These are phyloP conservation scores for Silurus glanis DNA, from an alignment of 2,113 vertebrate species.

Conservation along the genomic window DNA sequence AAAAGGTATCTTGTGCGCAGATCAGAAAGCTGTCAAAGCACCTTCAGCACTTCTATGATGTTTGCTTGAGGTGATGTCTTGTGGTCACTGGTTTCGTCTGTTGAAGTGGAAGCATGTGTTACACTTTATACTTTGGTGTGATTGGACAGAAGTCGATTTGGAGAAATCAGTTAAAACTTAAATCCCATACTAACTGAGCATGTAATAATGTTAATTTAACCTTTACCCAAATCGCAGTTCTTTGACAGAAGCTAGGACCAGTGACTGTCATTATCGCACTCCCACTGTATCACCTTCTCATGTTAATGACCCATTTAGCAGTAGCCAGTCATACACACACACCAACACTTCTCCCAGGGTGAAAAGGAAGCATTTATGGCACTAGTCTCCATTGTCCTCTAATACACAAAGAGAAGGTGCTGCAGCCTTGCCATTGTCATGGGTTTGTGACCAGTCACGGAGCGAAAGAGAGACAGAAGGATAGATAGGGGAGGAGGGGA, in stretches of 20 bases:
- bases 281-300: constrained; percentile 65
- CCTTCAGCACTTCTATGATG: background rate
- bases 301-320: constrained; percentile 74
- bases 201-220: background rate
- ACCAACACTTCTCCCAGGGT: constrained; percentile 63
- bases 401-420: constrained; percentile 77
- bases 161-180: background rate
- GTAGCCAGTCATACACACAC: constrained; percentile 50
- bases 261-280: constrained; percentile 63
- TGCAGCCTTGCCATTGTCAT: constrained; percentile 63
- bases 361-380: constrained; percentile 71
- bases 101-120: background rate
- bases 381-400: constrained; percentile 64
- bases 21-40: background rate
- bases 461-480: constrained; percentile 12
- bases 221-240: constrained; percentile 13
- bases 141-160: background rate
- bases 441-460: constrained; percentile 57
- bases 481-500: constrained; percentile 39
- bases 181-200: background rate
- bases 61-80: background rate
- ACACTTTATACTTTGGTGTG: background rate
- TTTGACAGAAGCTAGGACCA: constrained; percentile 37
- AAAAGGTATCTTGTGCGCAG: background rate
- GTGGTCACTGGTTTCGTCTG: background rate